These are phyloP conservation scores for Drosophila tristis DNA, from an alignment of 1,140 invertebrate genomes.

Conservation along the genomic window DNA sequence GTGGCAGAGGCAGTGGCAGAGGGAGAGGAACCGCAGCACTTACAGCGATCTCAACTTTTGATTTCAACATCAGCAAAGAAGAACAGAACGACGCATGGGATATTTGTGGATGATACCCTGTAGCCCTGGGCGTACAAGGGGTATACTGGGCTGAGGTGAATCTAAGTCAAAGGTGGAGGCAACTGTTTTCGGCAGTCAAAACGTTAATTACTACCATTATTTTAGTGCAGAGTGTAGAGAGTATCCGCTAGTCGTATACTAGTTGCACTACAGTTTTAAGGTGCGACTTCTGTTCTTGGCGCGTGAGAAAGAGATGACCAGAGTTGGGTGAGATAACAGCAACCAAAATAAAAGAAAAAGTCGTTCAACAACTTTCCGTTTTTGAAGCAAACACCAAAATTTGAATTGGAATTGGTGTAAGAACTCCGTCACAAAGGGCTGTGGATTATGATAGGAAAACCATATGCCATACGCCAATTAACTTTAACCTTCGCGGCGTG, in stretches of 20 bases:
- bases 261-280: neutral
- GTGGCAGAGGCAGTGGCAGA: neutral
- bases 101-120: slow-evolving; percentile 13
- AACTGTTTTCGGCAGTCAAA: neutral
- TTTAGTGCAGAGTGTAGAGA: no score
- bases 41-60: slow-evolving; percentile 60
- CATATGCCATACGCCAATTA: slow-evolving; percentile 13
- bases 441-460: slow-evolving; percentile 24
- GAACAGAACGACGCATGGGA: slow-evolving; percentile 27
- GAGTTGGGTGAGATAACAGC: slow-evolving; percentile 22
- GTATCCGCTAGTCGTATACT: no score
- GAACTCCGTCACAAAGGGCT: neutral
- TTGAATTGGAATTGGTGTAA: slow-evolving; percentile 23
- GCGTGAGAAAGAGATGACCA: slow-evolving; percentile 5
- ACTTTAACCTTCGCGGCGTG: slow-evolving; percentile 63
- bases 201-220: no score
- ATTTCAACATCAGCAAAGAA: slow-evolving; percentile 67
- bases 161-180: no score
- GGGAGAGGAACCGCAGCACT: slow-evolving; percentile 4
- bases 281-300: slow-evolving; percentile 22
- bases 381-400: slow-evolving; percentile 1
- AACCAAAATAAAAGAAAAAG: slow-evolving; percentile 22
- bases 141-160: no score
- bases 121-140: no score
- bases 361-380: slow-evolving; percentile 58